Evolutionary conservation across 2,113 vertebrate species (phyloP).

Genomic region (Entomyzon cyanotis): DNA sequence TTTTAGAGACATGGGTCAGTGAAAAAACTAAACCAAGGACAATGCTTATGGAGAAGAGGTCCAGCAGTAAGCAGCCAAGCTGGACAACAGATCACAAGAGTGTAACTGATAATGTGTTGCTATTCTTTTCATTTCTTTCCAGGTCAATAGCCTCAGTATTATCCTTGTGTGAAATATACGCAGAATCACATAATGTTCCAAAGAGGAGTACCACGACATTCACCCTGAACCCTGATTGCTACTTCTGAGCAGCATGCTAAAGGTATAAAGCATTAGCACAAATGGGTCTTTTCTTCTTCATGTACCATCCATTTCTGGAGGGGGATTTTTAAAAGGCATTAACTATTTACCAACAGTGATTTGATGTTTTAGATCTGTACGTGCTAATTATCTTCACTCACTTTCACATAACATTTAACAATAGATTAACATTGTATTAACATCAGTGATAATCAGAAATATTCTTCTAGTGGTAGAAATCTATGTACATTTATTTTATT

Average conservation of each 20-base stretch:
- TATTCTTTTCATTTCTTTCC: neutral
- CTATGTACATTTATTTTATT: neutral
- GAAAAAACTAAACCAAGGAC: neutral
- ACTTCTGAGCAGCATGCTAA: neutral
- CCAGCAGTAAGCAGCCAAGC: neutral
- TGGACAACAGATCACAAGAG: neutral
- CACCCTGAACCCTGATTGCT: neutral
- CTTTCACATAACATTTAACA: neutral
- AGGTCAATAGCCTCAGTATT: fast-evolving
- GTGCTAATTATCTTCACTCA: neutral
- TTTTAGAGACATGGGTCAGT: neutral
- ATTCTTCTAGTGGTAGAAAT: neutral
- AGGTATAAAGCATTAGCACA: neutral
- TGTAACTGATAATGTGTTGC: neutral
- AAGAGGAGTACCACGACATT: neutral
- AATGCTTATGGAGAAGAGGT: neutral
- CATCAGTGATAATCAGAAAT: neutral
- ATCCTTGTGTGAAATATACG: neutral
- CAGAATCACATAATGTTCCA: neutral
- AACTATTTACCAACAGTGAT: neutral
- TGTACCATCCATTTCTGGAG: neutral
- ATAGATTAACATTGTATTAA: neutral
- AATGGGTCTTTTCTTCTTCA: neutral
- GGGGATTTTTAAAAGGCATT: neutral
- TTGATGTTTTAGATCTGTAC: neutral